Evolutionary conservation across 2,888 invertebrate species (phyloP), one percentile per base, ranked within the genome.

Genomic region (Zonitis immaculata): DNA sequence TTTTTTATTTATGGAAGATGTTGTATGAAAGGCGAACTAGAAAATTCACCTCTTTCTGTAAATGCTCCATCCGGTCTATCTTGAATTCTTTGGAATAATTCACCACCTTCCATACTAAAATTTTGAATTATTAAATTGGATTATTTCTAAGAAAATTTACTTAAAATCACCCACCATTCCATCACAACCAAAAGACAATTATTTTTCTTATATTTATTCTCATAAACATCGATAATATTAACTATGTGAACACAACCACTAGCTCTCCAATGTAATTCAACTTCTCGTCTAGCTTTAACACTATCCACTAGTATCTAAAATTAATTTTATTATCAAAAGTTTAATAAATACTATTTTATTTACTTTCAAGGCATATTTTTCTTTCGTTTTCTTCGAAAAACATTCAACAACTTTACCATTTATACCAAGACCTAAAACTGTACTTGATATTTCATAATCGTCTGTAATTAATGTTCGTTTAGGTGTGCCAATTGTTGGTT

Each of bases 371-470:
- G 98, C 98, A 70, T 85, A 92, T 74, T 93, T 93, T 61, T 85
- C 80, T 44, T 87, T 85, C 0, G 85, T 87, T 45, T 79, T 78
- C 66, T 88, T 89, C 57, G 86, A 84, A 69, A 85, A 88, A 78
- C 97, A 98, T 78, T 97, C 92, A 14, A 99, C 90, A 49, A 99
- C 98, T 84, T 98, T 98, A 58, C 98, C 98, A 78, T 97, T 99
- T 64, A 99, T 97, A 9, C 98, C 98, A 58, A 97, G 83, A 42
- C 98, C 98, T 56, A 99, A 83, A 42, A 98, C 96, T 58, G 88
- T 91, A 71, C 88, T 90, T 28, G 93, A 91, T 69, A 97, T 91
- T 73, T 89, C 88, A 77, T 94, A 97, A 77, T 96, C 95, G 58
- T 92, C 89, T 45, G 87, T 87, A 63, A 96, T 89, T 43, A 89